phyloP scores from a whole-genome alignment of 2,888 invertebrate species.

The Alsophila aescularia region DNA sequence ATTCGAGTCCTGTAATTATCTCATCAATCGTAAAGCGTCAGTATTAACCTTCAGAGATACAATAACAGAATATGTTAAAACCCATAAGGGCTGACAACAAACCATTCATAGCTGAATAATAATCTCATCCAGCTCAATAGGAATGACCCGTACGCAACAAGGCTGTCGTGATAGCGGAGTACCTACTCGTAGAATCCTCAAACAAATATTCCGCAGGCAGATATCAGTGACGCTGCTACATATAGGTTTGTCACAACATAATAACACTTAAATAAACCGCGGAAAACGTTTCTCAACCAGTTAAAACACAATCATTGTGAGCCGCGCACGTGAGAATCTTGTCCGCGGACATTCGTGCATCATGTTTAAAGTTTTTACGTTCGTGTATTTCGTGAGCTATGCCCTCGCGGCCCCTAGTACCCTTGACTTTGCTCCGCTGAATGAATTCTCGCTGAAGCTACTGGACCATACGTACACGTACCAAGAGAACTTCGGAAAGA shows the following conservation, averaged over 20 bases:
- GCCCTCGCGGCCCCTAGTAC: conserved; percentile 54
- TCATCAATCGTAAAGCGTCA: not conserved
- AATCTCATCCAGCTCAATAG: conserved; percentile 1
- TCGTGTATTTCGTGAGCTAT: conserved; percentile 50
- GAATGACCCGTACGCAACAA: conserved; percentile 10
- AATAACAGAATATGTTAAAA: conserved; percentile 2
- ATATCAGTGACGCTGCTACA: conserved; percentile 6
- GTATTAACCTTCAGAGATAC: conserved; percentile 3
- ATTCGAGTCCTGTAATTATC: not conserved
- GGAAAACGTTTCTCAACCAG: conserved; percentile 63
- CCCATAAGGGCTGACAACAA: conserved; percentile 22
- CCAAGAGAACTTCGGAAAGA: conserved; percentile 67
- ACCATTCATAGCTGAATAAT: conserved; percentile 1
- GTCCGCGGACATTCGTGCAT: conserved; percentile 45
- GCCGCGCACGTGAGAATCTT: conserved; percentile 57
- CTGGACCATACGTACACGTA: conserved; percentile 68
- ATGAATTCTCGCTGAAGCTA: conserved; percentile 67
- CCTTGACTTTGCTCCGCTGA: conserved; percentile 60
- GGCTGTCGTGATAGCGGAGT: conserved; percentile 12
- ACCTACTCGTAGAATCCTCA: conserved; percentile 23
- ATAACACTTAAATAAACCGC: conserved; percentile 37
- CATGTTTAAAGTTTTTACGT: conserved; percentile 60
- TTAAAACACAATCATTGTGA: conserved; percentile 65
- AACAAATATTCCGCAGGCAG: conserved; percentile 20
- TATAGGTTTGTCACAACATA: conserved; percentile 19